These are phyloP conservation scores for Daktulosphaira vitifoliae DNA, from an alignment of 1,140 invertebrate species.

Conservation along the genomic window DNA sequence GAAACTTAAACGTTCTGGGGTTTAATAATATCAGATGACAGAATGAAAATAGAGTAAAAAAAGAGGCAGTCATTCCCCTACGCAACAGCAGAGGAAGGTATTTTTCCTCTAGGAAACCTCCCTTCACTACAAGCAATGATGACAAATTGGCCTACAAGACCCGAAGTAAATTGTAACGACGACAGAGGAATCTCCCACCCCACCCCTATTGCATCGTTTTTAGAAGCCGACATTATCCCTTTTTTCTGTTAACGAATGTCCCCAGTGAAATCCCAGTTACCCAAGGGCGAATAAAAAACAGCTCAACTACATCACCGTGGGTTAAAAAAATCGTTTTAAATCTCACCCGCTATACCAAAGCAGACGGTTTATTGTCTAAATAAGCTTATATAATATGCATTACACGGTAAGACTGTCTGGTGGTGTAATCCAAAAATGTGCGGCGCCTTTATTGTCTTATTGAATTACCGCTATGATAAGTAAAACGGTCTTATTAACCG, in stretches of 20 bases:
- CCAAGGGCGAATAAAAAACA: neutral
- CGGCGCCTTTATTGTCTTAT: too few relatives aligned
- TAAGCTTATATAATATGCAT: neutral
- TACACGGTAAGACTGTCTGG: too few relatives aligned
- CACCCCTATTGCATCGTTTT: neutral
- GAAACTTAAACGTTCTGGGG: conserved; percentile 26
- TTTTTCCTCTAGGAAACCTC: neutral
- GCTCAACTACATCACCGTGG: neutral
- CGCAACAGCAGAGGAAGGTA: neutral
- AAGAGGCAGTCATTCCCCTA: neutral
- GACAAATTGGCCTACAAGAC: conserved; percentile 25
- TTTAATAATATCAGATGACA: conserved; percentile 22
- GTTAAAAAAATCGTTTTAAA: neutral
- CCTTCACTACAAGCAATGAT: conserved; percentile 23
- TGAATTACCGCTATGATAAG: too few relatives aligned
- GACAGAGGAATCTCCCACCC: neutral
- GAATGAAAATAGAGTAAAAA: neutral
- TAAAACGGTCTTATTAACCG: too few relatives aligned
- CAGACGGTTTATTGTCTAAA: conserved; percentile 14
- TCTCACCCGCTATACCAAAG: conserved; percentile 4
- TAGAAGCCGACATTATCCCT: neutral
- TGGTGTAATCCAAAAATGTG: too few relatives aligned
- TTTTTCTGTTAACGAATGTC: neutral
- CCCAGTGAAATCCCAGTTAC: neutral
- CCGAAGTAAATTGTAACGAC: conserved; percentile 17